These are phyloP conservation scores for Battus philenor DNA, from an alignment of 1,140 invertebrate species.

Conservation along the genomic window DNA sequence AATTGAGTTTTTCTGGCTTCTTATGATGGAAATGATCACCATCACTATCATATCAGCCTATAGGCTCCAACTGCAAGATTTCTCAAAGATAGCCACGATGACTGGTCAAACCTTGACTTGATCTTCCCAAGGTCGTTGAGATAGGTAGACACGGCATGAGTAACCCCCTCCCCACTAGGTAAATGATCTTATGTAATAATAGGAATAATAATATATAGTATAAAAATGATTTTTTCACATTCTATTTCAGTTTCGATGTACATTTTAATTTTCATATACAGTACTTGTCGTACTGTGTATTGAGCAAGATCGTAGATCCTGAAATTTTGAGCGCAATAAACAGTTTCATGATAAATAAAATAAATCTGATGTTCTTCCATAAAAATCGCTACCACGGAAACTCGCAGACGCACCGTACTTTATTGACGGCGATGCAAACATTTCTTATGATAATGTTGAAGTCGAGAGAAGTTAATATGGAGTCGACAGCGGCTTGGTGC, in stretches of 20 bases:
- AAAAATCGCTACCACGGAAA: conserved; percentile 59
- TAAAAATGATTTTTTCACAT: too few species aligned
- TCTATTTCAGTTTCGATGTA: conserved; percentile 34
- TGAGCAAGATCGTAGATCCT: conserved; percentile 37
- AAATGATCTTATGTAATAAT: too few species aligned
- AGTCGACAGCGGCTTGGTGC: conserved; percentile 32
- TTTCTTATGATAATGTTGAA: conserved; percentile 41
- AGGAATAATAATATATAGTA: too few species aligned
- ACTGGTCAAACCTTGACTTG: too few species aligned
- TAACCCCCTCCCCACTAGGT: too few species aligned
- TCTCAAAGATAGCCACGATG: too few species aligned
- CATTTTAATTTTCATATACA: conserved; percentile 52
- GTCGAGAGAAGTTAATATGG: conserved; percentile 20
- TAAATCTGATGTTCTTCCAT: conserved; percentile 48
- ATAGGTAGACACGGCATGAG: too few species aligned
- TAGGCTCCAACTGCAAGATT: too few species aligned
- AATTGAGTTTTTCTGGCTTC: too few species aligned
- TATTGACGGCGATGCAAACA: conserved; percentile 42
- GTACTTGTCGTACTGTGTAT: conserved; percentile 27
- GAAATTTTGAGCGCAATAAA: conserved; percentile 33
- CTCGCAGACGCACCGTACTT: conserved; percentile 38
- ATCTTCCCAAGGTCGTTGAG: too few species aligned
- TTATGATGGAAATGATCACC: too few species aligned
- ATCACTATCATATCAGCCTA: too few species aligned
- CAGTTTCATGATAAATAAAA: conserved; percentile 34